These are phyloP conservation scores for Argyresthia goedartella DNA, from an alignment of 2,888 invertebrate genomes.

Conservation along the genomic window DNA sequence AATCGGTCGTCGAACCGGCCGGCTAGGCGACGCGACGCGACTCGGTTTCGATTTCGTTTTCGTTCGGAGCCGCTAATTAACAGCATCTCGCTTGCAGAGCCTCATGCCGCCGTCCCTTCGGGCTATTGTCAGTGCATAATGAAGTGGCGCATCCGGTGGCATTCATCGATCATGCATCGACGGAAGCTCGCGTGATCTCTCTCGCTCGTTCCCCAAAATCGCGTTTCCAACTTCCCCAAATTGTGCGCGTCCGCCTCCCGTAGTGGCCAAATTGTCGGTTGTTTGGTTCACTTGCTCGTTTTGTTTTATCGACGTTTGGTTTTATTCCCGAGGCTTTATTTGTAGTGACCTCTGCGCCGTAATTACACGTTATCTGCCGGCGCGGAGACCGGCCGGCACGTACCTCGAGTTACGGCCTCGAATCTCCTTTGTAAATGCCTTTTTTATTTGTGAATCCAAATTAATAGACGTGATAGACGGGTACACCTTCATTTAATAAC, in stretches of 20 bases:
- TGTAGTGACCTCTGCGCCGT: constrained; percentile 63
- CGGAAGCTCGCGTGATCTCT: constrained; percentile 45
- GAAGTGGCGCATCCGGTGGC: constrained; percentile 39
- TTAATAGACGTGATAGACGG: constrained; percentile 54
- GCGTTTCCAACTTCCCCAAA: constrained; percentile 41
- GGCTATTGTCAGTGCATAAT: constrained; percentile 32
- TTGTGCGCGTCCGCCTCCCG: constrained; percentile 48
- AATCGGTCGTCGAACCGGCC: constrained; percentile 28
- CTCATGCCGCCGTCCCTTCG: constrained; percentile 8
- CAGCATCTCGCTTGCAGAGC: neutral
- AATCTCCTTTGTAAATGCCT: constrained; percentile 50
- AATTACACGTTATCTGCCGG: constrained; percentile 51
- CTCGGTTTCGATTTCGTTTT: constrained; percentile 52
- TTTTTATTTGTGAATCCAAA: constrained; percentile 65
- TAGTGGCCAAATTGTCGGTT: constrained; percentile 56
- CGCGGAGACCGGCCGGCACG: constrained; percentile 33
- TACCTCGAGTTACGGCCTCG: constrained; percentile 36
- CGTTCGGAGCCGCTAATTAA: constrained; percentile 21
- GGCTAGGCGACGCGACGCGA: constrained; percentile 19
- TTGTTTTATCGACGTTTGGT: constrained; percentile 45
- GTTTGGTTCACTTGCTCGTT: constrained; percentile 64
- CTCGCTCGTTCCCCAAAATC: constrained; percentile 45
- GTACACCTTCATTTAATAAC: constrained; percentile 67
- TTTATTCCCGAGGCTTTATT: constrained; percentile 47
- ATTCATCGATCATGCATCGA: constrained; percentile 35